Base-by-base conservation (phyloP, 2,797 vertebrate species). In the Gymnoscopelus microlampas region DNA sequence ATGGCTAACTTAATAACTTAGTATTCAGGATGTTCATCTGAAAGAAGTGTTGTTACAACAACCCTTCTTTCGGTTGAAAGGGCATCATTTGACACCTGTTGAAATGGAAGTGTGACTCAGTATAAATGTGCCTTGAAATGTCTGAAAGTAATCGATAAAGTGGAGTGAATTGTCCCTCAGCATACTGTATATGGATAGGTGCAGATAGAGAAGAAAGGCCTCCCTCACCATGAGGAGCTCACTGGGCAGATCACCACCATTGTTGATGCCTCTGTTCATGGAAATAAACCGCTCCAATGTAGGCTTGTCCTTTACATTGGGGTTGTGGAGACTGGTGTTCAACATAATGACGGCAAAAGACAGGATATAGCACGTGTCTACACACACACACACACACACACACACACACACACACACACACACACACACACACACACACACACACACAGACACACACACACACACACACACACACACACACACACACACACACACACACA, bases 271-370 rank as follows among this genome's bases (percentile, higher is more conserved):
- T 23, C 93, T 88, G 91, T 97, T 98, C 95, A 98, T 98, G 83
- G 91, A 89, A 1, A 97, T 83, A 8, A 98, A 98, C 53, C 93
- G 93, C 83, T 97, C 95, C 70, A 97, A 94, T 0, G 89, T 92
- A 0, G 96, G 93, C 68, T 94, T 96, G 86, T 98, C 97, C 70
- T 95, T 96, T 68, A 98, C 97, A 1, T 94, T 97, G 67, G 96
- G 96, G 87, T 98, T 98, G 89, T 98, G 97, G 19, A 98, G 91
- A 56, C 96, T 97, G 26, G 97, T 98, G 92, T 98, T 98, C 75
- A 98, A 93, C 97, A 98, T 97, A 88, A 98, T 98, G 90, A 97
- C 82, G 53, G 97, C 93, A 48, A 98, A 98, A 39, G 96, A 97
- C 63, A 98, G 94, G 84, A 98, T 92, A 66, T 98, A 98, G 88